phyloP scores from a whole-genome alignment of 1,140 invertebrate genomes.

The Anastrepha obliqua region DNA sequence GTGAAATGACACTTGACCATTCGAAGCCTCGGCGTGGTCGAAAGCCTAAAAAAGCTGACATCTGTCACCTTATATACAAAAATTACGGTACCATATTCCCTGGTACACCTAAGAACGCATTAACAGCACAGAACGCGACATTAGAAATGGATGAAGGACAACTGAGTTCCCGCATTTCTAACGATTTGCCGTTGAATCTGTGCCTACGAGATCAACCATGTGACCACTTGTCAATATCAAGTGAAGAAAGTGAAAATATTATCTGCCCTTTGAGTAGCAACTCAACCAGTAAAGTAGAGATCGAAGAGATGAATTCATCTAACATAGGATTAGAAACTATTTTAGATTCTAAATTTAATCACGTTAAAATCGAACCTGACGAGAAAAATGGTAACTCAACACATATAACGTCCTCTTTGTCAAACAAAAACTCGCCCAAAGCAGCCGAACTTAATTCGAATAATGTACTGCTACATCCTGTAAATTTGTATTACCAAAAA shows the following conservation, averaged over 20 bases:
- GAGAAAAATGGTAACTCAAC: not conserved
- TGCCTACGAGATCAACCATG: conserved; percentile 80
- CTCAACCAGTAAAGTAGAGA: conserved; percentile 42
- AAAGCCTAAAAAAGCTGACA: conserved; percentile 92
- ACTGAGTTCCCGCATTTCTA: conserved; percentile 62
- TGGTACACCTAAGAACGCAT: conserved; percentile 9
- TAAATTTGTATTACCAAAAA: conserved; percentile 84
- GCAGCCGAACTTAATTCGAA: conserved; percentile 1
- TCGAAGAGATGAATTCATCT: not conserved
- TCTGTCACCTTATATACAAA: conserved; percentile 92
- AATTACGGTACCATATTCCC: conserved; percentile 91
- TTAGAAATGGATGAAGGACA: not conserved
- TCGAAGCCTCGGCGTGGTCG: conserved; percentile 87
- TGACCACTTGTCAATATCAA: conserved; percentile 71
- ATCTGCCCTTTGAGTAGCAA: conserved; percentile 38
- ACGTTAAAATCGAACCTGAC: not conserved
- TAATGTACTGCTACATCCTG: conserved; percentile 80
- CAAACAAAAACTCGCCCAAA: conserved; percentile 46
- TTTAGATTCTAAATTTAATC: not conserved
- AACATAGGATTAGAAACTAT: not conserved
- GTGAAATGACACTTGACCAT: conserved; percentile 91
- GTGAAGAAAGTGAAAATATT: conserved; percentile 61
- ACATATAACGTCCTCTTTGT: not conserved
- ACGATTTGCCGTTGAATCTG: conserved; percentile 87
- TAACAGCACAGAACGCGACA: not conserved